Percentiles rank a stretch among this genome's conserved stretches.
phyloP scores from a whole-genome alignment of 1,140 invertebrate species.

The Pseudomyrmex concolor region DNA sequence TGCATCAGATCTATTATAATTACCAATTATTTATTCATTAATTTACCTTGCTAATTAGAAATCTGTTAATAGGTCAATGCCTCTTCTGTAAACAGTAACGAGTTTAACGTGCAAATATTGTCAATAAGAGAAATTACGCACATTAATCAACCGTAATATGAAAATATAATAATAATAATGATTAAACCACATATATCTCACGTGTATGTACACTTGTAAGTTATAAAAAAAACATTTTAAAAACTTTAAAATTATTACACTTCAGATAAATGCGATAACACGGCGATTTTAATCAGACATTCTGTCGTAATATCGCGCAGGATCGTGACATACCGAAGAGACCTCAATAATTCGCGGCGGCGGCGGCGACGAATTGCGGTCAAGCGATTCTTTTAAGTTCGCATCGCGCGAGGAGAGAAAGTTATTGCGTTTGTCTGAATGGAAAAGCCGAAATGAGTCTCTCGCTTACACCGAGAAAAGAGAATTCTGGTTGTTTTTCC shows the following conservation, averaged over 20 bases:
- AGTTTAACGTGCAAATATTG: slow-evolving; percentile 34
- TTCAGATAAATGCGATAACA: slow-evolving; percentile 1
- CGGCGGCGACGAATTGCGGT: slow-evolving; percentile 48
- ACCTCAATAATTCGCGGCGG: slow-evolving; percentile 20
- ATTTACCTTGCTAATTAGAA: slow-evolving; percentile 58
- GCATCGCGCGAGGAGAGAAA: slow-evolving; percentile 34
- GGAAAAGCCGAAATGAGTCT: slow-evolving; percentile 44
- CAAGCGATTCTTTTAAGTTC: slow-evolving; percentile 48
- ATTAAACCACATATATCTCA: no score
- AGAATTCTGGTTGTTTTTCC: slow-evolving; percentile 62
- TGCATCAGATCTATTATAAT: slow-evolving; percentile 23
- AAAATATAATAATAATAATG: background rate
- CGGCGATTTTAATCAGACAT: slow-evolving; percentile 1
- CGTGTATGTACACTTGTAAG: no score
- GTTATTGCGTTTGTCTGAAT: slow-evolving; percentile 18
- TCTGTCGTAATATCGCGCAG: slow-evolving; percentile 6
- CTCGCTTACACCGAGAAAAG: slow-evolving; percentile 35
- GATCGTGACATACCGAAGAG: slow-evolving; percentile 5
- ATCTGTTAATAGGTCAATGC: slow-evolving; percentile 54
- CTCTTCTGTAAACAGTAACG: slow-evolving; percentile 17
- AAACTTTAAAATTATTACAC: background rate
- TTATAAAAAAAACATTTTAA: background rate
- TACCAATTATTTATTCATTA: slow-evolving; percentile 54
- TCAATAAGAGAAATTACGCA: slow-evolving; percentile 36
- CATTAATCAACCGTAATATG: slow-evolving; percentile 17